phyloP scores from a whole-genome alignment of 2,888 invertebrate species.

The Drosophila differens region DNA sequence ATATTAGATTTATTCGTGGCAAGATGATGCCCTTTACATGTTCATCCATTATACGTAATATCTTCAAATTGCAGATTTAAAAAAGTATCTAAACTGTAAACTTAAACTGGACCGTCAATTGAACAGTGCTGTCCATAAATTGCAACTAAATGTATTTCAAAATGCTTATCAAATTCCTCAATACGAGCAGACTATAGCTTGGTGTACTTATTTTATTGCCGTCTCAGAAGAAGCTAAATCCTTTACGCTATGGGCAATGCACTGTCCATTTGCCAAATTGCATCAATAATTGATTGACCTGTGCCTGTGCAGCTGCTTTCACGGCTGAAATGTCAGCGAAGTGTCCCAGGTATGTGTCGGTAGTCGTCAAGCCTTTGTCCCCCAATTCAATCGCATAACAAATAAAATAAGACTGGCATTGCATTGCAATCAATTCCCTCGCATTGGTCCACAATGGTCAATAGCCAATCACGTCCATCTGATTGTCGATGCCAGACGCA shows the following conservation, averaged over 20 bases:
- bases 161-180: background rate
- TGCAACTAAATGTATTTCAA: background rate
- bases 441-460: conserved; percentile 17
- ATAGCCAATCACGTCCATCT: conserved; percentile 3
- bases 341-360: conserved; percentile 7
- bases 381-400: conserved; percentile 23
- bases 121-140: background rate
- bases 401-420: conserved; percentile 31
- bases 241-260: background rate
- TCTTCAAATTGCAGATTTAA: background rate
- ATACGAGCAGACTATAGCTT: background rate
- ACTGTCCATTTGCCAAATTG: conserved; percentile 48
- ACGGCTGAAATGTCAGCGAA: conserved; percentile 7
- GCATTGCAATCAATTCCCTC: conserved; percentile 28
- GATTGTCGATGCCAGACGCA: conserved; percentile 7
- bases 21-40: background rate
- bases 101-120: background rate
- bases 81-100: background rate
- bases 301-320: conserved; percentile 7
- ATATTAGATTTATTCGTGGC: background rate
- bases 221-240: background rate
- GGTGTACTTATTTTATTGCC: no score
- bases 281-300: conserved; percentile 49
- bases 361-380: conserved; percentile 20
- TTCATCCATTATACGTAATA: background rate